Evolutionary conservation across 2,797 vertebrate genomes (phyloP), one percentile per base, ranked within the genome.

Genomic region (Acanthurus lineatus): DNA sequence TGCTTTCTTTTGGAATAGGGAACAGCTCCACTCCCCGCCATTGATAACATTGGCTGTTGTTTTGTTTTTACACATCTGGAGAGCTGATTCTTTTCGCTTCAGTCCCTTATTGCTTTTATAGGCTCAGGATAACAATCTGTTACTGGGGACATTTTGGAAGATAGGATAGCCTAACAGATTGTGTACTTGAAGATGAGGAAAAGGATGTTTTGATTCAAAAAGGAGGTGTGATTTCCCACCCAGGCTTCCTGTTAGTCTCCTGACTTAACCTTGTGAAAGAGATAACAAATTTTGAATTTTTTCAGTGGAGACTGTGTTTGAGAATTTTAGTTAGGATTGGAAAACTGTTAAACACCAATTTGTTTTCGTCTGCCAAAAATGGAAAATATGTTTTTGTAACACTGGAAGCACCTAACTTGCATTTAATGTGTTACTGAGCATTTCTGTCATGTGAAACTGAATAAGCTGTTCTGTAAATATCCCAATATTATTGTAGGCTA

Each of bases 81-180:
- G 69, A 84, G 73, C 47, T 60, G 74, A 28, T 85, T 92, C 80
- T 81, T 81, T 76, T 73, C 15, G 45, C 82, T 76, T 80, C 86
- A 76, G 73, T 91, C 74, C 80, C 74, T 87, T 69, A 65, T 84
- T 76, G 86, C 79, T 53, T 73, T 82, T 69, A 87, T 65, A 70
- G 81, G 70, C 73, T 87, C 79, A 83, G 87, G 87, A 94, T 85
- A 91, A 91, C 86, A 90, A 92, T 93, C 89, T 94, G 92, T 84
- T 93, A 75, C 80, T 70, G 45, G 70, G 86, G 78, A 90, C 77
- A 79, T 84, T 70, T 87, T 79, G 79, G 84, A 89, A 89, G 85
- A 90, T 59, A 65, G 79, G 71, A 61, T 76, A 73, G 85, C 44
- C 85, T 47, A 80, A 82, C 89, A 91, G 89, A 91, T 90, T 90